Percentiles rank a stretch among this genome's conserved stretches.
These are phyloP conservation scores for Amblyopsis hoosieri DNA, from an alignment of 2,797 vertebrate species.

Conservation along the genomic window DNA sequence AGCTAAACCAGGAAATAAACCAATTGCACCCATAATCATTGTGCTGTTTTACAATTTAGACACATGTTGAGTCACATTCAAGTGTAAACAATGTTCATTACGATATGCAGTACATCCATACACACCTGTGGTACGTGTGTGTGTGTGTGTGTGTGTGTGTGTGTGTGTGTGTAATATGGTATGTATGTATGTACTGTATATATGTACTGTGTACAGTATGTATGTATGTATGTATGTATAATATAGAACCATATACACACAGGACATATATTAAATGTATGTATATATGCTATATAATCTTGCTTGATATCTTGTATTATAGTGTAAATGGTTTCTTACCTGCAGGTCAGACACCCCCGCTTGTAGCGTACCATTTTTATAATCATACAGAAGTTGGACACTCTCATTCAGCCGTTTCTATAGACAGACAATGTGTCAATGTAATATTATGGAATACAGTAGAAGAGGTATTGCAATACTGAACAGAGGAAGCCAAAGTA, in stretches of 20 bases:
- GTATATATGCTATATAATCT: neutral
- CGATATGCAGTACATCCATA: no score
- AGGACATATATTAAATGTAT: neutral
- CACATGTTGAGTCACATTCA: neutral
- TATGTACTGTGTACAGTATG: no score
- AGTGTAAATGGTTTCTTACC: constrained; percentile 46
- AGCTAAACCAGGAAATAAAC: constrained; percentile 77
- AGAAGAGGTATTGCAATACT: no score
- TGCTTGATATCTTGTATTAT: neutral
- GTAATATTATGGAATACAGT: no score
- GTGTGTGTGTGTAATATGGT: neutral
- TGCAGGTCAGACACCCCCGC: constrained; percentile 78
- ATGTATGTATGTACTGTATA: neutral
- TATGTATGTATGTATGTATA: no score
- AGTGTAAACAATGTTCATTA: no score
- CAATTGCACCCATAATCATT: constrained; percentile 10
- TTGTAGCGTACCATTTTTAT: constrained; percentile 84
- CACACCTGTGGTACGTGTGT: no score
- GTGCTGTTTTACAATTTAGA: neutral
- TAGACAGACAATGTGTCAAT: constrained; percentile 5
- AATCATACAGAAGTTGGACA: constrained; percentile 90
- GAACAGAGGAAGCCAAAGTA: no score
- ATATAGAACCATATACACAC: no score
- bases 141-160: no score
- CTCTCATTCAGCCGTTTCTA: constrained; percentile 87